A percentile compares a stretch with the other conserved stretches of the same genome.
These are phyloP conservation scores for Rhynchophorus ferrugineus DNA, from an alignment of 1,140 invertebrate genomes.

Conservation along the genomic window DNA sequence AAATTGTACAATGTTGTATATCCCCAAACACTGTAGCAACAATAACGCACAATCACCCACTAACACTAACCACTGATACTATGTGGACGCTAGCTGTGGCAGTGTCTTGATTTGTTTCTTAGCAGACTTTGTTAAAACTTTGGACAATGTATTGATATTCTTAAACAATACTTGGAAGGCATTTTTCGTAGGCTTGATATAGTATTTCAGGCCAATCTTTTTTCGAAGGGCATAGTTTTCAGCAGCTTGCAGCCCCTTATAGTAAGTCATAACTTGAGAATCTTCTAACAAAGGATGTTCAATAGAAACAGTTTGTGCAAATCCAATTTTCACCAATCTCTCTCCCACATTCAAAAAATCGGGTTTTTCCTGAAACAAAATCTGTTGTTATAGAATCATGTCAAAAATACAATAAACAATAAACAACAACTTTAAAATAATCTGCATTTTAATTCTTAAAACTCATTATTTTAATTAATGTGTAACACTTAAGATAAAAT, in stretches of 20 bases:
- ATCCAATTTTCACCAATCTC: conserved; percentile 44
- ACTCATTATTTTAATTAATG: too few species aligned
- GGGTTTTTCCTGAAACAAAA: conserved; percentile 23
- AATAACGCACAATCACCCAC: conserved; percentile 25
- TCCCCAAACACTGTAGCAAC: conserved; percentile 24
- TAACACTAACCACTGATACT: conserved; percentile 26
- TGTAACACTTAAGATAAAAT: too few species aligned
- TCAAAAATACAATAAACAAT: conserved; percentile 17
- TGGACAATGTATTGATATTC: conserved; percentile 5
- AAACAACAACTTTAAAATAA: too few species aligned
- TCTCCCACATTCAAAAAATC: conserved; percentile 37
- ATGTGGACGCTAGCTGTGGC: conserved; percentile 21
- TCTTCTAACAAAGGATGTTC: conserved; percentile 28
- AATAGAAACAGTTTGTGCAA: conserved; percentile 38
- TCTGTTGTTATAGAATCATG: too few species aligned
- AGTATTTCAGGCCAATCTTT: conserved; percentile 46
- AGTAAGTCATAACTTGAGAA: conserved; percentile 34
- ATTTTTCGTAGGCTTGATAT: conserved; percentile 38
- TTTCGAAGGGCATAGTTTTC: conserved; percentile 41
- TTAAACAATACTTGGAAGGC: conserved; percentile 15
- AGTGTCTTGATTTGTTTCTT: conserved; percentile 14
- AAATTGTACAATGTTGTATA: conserved; percentile 29
- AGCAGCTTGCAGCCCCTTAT: conserved; percentile 37
- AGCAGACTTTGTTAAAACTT: conserved; percentile 4
- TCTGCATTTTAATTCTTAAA: too few species aligned